Base-by-base conservation (phyloP, 1,140 invertebrate genomes). In the Epicauta chinensis region DNA sequence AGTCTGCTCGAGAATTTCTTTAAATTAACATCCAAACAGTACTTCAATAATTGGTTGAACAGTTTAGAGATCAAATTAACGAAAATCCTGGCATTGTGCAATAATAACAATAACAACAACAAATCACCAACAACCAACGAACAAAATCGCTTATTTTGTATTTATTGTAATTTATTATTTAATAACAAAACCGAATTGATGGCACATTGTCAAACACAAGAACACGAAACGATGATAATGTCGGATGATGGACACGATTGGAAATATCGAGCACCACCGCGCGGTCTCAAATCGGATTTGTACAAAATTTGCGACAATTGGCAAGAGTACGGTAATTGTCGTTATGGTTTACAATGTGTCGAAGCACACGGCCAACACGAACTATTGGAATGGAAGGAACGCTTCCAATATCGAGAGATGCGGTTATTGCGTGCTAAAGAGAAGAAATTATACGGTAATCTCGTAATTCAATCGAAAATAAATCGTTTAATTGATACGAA, bases 341-440 rank as follows among this genome's bases (percentile, higher is more conserved):
- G 81, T 32, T 81, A 83, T 62, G 83, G 82, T 13, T 74, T 79
- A 11, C 83, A 85, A 60, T 88, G 86, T 69, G 80, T 84, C n/a
- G 79, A 84, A 65, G 87, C 87, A 3, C 87, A 89, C 64, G 83
- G 83, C 11, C 65, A 75, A 44, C 81, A 83, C 42, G 87, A 89
- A 66, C 67, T 89, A 6, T 71, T 75, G 9, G 86, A 89, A 73
- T 89, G 87, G 87, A 78, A 81, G 60, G 79, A 85, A 59, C 72
- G 86, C 41, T 86, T 83, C 63, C 77, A 82, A 55, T 83, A 84
- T 62, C 68, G 82, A 34, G 60, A 62, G 39, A 80, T 79, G 75
- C 77, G 78, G 56, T 67, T 86, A 36, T 79, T 84, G 62, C 72
- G 78, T 53, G 81, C 83, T 3, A 77, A 75, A 58, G 82, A 86